These are phyloP conservation scores for Psittacula cyanocephala DNA, from an alignment of 2,113 vertebrate genomes.

Conservation along the genomic window DNA sequence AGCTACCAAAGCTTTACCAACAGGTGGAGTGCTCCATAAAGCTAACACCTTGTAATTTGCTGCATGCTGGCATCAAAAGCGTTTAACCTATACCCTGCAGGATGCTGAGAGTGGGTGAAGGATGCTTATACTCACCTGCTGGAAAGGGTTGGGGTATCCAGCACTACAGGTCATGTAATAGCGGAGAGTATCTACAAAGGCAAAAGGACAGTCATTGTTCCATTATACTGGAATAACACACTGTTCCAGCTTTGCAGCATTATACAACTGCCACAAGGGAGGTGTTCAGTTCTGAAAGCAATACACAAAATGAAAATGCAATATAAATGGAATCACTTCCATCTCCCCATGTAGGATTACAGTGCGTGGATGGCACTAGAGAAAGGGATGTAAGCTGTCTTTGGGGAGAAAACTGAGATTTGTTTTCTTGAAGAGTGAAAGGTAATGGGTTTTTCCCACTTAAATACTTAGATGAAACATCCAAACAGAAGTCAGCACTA, in stretches of 20 bases:
- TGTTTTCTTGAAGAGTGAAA: not conserved
- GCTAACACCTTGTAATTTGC: not conserved
- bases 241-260: not conserved
- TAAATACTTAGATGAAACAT: not conserved
- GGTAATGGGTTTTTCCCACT: not conserved
- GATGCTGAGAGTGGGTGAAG: not conserved
- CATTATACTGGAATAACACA: not conserved
- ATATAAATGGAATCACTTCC: not conserved
- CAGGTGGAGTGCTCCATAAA: not conserved
- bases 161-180: constrained; percentile 89
- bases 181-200: constrained; percentile 83
- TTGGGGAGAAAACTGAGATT: not conserved
- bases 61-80: not conserved
- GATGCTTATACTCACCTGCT: constrained; percentile 83
- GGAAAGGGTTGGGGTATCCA: constrained; percentile 90
- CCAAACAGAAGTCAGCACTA: not conserved
- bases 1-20: not conserved
- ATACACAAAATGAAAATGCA: not conserved
- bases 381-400: not conserved
- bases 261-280: not conserved
- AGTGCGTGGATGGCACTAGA: not conserved
- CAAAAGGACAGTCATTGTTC: not conserved
- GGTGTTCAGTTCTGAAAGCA: not conserved
- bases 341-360: not conserved
- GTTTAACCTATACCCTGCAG: not conserved